These are phyloP conservation scores for Sinotaia quadrata DNA, from an alignment of 2,888 invertebrate genomes.

Conservation along the genomic window DNA sequence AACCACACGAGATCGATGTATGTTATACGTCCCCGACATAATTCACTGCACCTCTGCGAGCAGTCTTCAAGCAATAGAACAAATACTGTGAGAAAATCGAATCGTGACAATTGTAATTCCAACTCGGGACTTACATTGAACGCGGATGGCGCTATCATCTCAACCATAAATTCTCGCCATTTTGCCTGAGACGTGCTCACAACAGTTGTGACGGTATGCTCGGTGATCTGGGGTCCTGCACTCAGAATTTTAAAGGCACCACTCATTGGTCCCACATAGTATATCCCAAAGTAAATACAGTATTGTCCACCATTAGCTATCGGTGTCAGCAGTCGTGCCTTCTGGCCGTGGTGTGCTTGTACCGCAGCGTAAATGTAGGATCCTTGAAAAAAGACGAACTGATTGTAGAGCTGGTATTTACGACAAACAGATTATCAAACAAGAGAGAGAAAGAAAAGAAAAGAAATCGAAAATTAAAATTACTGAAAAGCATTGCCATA, in stretches of 20 bases:
- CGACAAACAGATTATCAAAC: background rate
- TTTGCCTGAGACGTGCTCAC: background rate
- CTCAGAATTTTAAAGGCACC: slow-evolving; percentile 9
- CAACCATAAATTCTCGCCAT: slow-evolving; percentile 4
- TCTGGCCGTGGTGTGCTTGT: slow-evolving; percentile 27
- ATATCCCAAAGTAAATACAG: slow-evolving; percentile 13
- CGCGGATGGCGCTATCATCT: background rate
- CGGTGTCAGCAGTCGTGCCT: slow-evolving; percentile 36
- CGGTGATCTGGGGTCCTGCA: slow-evolving; percentile 5
- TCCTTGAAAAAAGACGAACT: no score
- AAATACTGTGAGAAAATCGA: no score
- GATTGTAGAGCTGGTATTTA: no score
- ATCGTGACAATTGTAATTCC: no score
- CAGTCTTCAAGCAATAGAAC: no score
- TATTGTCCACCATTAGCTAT: slow-evolving; percentile 5
- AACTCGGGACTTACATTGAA: background rate
- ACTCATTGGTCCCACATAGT: slow-evolving; percentile 4
- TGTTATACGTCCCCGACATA: no score
- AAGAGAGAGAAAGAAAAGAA: background rate
- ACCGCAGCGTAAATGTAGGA: slow-evolving; percentile 37
- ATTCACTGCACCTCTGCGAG: no score
- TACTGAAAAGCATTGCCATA: no score
- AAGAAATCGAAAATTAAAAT: no score
- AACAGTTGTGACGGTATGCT: slow-evolving; percentile 7
- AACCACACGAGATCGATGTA: no score